Evolutionary conservation across 2,888 invertebrate species (phyloP), one percentile per base, ranked within the genome.

Genomic region (Dicranocentrus wangi): DNA sequence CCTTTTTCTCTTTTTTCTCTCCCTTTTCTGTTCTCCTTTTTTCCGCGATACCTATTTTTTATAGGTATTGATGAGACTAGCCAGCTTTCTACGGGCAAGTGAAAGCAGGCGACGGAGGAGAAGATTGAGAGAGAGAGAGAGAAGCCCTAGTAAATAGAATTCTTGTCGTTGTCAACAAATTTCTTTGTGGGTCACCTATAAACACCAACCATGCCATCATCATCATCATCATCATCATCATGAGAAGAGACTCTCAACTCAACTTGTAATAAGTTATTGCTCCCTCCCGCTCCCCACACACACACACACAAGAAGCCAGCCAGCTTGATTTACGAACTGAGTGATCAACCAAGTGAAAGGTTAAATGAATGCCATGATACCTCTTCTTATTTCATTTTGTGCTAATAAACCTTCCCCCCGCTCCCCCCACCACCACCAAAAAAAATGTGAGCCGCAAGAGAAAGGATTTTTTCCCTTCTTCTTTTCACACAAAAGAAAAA

Each of bases 311-410:
- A n/a, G n/a, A n/a, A n/a, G n/a, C n/a, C 2, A n/a, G n/a, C n/a
- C 10, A 47, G 47, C n/a, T 47, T 47, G 47, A 60, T 60, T 60
- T 60, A 28, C 17, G 2, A 32, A 53, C 21, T 53, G 53, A 21
- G 21, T 60, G 60, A 55, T 55, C 23, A 5, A 23, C 3, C 1
- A 25, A 55, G 28, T 21, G 25, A 60, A 60, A 17, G 60, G 60
- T 60, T 63, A 63, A 55, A 42, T 63, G 63, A 63, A 63, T 63
- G 60, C 17, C 32, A 60, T 60, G 21, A 42, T 23, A 39, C 19
- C 21, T 17, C 63, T 63, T 19, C 23, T 63, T 68, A 63, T 66
- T 66, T 66, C 66, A 43, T 66, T 17, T 66, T 28, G 32, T 43
- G 27, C 32, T 32, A 63, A 39, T 63, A 63, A 39, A 47, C 66